Conservation (phyloP, 2,797 vertebrate species). For the Megaceryle alcyon region DNA sequence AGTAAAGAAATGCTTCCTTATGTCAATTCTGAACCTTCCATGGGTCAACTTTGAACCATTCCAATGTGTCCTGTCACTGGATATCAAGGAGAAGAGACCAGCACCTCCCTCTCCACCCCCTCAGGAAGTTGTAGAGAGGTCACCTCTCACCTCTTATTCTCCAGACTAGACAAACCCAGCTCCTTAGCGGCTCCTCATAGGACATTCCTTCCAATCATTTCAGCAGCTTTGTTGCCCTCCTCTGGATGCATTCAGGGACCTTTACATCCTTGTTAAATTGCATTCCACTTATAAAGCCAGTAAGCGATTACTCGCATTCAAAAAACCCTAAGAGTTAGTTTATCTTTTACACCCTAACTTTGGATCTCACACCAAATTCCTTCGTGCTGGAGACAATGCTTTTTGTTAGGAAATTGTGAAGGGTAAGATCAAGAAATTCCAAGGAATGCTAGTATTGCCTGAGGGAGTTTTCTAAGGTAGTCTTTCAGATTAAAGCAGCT, state of each 20-base stretch:
- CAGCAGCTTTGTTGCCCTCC: background rate
- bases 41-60: too few species aligned
- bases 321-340: background rate
- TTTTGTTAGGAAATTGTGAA: background rate
- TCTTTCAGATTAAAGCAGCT: background rate
- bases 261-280: background rate
- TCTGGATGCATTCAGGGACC: background rate
- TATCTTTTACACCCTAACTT: background rate
- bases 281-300: background rate
- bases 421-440: background rate
- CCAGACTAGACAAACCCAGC: background rate
- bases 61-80: fast-evolving
- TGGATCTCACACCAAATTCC: background rate
- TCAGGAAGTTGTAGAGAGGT: background rate
- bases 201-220: background rate
- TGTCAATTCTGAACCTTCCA: too few species aligned
- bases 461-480: background rate
- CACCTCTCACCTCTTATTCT: fast-evolving
- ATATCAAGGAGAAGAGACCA: background rate
- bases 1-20: too few species aligned
- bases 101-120: background rate
- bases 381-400: background rate
- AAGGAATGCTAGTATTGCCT: background rate
- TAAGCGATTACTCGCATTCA: background rate
- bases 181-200: fast-evolving